Percentiles rank a stretch among this genome's conserved stretches.
phyloP scores from a whole-genome alignment of 1,140 invertebrate species.

The Neodiprion lecontei region DNA sequence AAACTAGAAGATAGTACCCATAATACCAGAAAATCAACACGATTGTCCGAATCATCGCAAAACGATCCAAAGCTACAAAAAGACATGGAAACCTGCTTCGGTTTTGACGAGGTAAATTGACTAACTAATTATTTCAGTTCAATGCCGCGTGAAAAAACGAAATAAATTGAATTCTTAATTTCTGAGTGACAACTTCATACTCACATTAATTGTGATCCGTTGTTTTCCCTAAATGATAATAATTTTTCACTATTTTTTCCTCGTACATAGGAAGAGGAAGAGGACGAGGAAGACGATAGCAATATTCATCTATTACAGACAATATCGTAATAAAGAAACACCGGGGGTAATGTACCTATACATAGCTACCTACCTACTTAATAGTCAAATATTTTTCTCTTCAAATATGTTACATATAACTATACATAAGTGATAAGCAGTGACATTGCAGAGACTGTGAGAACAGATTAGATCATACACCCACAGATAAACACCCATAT shows the following conservation, averaged over 20 bases:
- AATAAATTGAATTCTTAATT: too few relatives aligned
- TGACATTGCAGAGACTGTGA: constrained; percentile 23
- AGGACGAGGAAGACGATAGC: constrained; percentile 44
- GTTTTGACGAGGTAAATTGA: constrained; percentile 76
- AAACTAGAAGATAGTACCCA: constrained; percentile 44
- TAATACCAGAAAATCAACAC: constrained; percentile 30
- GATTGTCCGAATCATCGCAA: constrained; percentile 47
- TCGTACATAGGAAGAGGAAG: constrained; percentile 46
- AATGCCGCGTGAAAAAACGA: too few relatives aligned
- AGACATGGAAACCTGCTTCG: constrained; percentile 84
- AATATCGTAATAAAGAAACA: constrained; percentile 52
- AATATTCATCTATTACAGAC: constrained; percentile 53
- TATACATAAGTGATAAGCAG: constrained; percentile 28
- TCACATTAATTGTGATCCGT: too few relatives aligned
- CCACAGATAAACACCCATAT: not conserved
- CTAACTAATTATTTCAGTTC: too few relatives aligned
- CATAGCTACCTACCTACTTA: constrained; percentile 37
- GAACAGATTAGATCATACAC: constrained; percentile 23
- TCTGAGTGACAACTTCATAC: too few relatives aligned
- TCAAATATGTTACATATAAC: constrained; percentile 22
- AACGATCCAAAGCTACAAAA: constrained; percentile 63
- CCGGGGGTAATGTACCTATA: constrained; percentile 19
- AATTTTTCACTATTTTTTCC: not conserved
- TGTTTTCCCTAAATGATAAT: too few relatives aligned
- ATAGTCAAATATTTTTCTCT: constrained; percentile 52